Conservation (phyloP, 1,140 invertebrate species). For the Microplitis mediator region DNA sequence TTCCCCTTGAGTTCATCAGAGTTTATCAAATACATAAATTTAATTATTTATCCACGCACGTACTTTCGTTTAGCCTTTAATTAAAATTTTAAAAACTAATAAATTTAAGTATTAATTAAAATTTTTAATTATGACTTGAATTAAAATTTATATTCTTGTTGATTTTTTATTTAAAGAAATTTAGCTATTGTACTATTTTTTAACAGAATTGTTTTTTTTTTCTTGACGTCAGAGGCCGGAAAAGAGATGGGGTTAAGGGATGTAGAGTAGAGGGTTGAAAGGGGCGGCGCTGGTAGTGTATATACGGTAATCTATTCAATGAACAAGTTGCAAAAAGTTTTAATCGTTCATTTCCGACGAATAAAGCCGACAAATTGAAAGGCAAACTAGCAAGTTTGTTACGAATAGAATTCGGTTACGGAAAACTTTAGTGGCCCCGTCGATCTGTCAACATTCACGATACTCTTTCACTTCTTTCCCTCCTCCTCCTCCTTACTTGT, state of each 20-base stretch:
- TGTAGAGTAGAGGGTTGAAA: no score
- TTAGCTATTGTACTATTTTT: no score
- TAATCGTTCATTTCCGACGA: slow-evolving; percentile 39
- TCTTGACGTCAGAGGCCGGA: no score
- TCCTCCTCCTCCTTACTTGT: no score
- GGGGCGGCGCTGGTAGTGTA: neutral
- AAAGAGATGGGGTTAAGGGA: no score
- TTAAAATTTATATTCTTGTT: neutral
- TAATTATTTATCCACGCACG: neutral
- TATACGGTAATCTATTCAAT: slow-evolving; percentile 13
- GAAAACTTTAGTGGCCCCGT: slow-evolving; percentile 12
- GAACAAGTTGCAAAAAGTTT: slow-evolving; percentile 35
- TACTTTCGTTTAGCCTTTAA: neutral
- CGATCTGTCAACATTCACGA: slow-evolving; percentile 28
- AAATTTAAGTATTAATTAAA: no score
- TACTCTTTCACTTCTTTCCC: neutral
- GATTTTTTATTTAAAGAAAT: no score
- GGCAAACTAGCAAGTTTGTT: slow-evolving; percentile 41
- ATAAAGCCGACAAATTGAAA: slow-evolving; percentile 45
- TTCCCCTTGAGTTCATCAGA: neutral
- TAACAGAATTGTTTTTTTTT: neutral
- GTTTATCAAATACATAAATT: neutral
- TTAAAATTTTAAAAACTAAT: no score
- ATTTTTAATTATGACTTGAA: neutral
- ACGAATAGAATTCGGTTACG: slow-evolving; percentile 26